phyloP scores from a whole-genome alignment of 2,797 vertebrate genomes.

The Thripadectes ignobilis region DNA sequence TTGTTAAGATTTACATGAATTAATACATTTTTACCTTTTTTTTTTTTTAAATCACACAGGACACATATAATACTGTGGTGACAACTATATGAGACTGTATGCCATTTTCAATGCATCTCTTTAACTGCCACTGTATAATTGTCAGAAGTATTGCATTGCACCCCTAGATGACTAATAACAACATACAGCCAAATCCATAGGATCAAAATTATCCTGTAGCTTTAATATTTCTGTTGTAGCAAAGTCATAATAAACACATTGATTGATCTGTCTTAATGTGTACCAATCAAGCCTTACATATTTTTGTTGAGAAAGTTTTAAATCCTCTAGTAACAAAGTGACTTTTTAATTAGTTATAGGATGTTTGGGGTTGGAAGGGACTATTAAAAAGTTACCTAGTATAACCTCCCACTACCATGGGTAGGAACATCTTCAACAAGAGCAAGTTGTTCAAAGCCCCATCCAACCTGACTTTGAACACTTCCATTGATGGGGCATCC shows the following conservation, averaged over 20 bases:
- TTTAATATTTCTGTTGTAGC: neutral
- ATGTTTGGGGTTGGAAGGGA: neutral
- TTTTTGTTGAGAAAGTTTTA: neutral
- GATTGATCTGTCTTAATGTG: neutral
- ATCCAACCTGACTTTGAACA: neutral
- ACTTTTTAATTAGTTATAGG: neutral
- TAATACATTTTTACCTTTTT: neutral
- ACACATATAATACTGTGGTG: neutral
- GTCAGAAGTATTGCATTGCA: neutral
- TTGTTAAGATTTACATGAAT: neutral
- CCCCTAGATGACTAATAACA: neutral
- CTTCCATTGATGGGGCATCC: neutral
- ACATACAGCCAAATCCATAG: neutral
- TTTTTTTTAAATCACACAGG: neutral
- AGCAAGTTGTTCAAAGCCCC: neutral
- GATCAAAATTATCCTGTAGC: neutral
- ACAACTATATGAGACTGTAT: neutral
- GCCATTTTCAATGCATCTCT: neutral
- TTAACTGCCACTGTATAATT: neutral
- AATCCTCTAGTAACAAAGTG: neutral
- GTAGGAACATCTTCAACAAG: neutral
- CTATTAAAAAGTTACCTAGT: neutral
- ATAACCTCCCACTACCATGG: accelerated
- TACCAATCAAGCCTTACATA: neutral
- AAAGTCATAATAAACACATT: neutral